These are phyloP conservation scores for Mastomys natalensis DNA, from an alignment of 2,113 vertebrate species.

Conservation along the genomic window DNA sequence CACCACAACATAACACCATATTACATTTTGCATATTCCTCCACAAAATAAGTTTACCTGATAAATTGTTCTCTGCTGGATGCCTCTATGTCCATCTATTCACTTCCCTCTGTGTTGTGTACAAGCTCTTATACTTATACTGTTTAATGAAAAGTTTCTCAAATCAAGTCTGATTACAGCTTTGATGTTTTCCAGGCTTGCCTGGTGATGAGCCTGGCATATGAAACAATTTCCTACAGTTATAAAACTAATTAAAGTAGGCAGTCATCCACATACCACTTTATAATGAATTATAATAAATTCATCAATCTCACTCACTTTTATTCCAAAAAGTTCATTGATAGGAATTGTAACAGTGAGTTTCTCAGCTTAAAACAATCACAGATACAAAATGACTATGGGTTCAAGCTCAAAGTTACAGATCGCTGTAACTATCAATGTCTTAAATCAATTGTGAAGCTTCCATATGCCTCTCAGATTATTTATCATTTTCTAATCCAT, in stretches of 20 bases:
- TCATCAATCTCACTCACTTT: constrained; percentile 86
- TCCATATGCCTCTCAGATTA: constrained; percentile 16
- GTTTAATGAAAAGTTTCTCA: constrained; percentile 83
- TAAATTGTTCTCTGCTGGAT: constrained; percentile 73
- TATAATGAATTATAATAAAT: constrained; percentile 89
- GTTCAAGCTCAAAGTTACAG: constrained; percentile 26
- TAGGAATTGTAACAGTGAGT: constrained; percentile 71
- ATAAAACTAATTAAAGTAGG: constrained; percentile 90
- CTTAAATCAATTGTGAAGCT: constrained; percentile 40
- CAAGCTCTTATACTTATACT: constrained; percentile 80
- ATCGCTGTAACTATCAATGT: not conserved
- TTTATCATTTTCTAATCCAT: constrained; percentile 27
- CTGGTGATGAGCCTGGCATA: constrained; percentile 86
- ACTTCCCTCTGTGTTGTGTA: constrained; percentile 76
- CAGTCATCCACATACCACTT: constrained; percentile 87
- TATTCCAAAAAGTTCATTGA: constrained; percentile 72
- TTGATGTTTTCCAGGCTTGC: constrained; percentile 86
- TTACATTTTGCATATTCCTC: constrained; percentile 66
- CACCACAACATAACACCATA: constrained; percentile 71
- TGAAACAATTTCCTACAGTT: constrained; percentile 89
- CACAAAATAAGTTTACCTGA: constrained; percentile 72
- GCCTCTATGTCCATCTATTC: constrained; percentile 74
- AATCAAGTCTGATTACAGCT: constrained; percentile 84
- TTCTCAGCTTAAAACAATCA: constrained; percentile 60
- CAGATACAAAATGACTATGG: constrained; percentile 37